phyloP scores from a whole-genome alignment of 2,113 vertebrate genomes.

The Accipiter virgatus region DNA sequence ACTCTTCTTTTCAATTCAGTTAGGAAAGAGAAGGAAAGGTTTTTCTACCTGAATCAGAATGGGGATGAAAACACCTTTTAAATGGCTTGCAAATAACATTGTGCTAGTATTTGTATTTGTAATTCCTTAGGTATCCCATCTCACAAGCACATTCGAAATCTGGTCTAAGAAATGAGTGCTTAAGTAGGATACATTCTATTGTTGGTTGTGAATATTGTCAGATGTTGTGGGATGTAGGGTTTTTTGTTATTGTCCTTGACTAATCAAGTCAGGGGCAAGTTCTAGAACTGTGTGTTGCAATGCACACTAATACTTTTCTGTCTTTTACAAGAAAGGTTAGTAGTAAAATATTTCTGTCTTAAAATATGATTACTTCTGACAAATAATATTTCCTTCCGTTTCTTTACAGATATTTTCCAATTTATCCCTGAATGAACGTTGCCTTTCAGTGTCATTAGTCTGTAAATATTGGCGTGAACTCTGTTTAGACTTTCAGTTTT shows the following conservation, averaged over 20 bases:
- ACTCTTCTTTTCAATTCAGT: background rate
- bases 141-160: background rate
- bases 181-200: background rate
- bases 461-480: constrained; percentile 99
- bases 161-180: background rate
- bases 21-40: background rate
- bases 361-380: background rate
- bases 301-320: background rate
- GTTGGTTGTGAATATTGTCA: background rate
- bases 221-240: background rate
- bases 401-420: constrained; percentile 90
- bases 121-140: background rate
- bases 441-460: constrained; percentile 92
- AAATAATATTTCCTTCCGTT: background rate
- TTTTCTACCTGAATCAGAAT: background rate
- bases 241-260: background rate
- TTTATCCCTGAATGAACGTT: constrained; percentile 93
- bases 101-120: background rate
- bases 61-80: background rate
- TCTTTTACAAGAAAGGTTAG: background rate
- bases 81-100: background rate
- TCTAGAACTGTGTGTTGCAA: background rate
- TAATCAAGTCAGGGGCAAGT: background rate
- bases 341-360: background rate
- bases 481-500: constrained; percentile 98